Percentiles rank a stretch among this genome's conserved stretches.
Conservation (phyloP, 2,113 vertebrate species). For the Mustela nigripes region DNA sequence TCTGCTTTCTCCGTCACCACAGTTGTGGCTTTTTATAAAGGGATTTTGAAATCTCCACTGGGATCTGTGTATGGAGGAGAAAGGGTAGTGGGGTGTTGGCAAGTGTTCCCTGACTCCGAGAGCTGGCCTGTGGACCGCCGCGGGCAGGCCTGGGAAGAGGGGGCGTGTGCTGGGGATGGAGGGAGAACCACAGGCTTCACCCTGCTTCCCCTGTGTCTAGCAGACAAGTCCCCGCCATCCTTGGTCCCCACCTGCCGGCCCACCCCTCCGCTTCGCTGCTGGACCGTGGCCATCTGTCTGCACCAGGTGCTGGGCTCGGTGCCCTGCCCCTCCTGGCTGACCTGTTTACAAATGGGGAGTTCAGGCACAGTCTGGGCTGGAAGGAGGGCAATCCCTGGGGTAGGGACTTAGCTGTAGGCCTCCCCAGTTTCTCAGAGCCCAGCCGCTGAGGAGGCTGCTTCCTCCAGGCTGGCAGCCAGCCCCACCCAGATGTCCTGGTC, state of each 20-base stretch:
- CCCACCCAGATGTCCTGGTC: neutral
- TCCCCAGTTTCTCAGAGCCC: neutral
- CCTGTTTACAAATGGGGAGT: neutral
- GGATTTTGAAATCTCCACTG: neutral
- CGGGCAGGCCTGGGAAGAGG: neutral
- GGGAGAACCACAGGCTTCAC: neutral
- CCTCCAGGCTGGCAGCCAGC: neutral
- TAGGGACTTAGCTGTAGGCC: neutral
- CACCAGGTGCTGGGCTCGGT: neutral
- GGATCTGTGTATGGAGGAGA: neutral
- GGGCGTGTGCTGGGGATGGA: neutral
- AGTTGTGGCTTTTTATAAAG: neutral
- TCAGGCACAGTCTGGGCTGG: rapidly evolving
- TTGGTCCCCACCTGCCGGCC: rapidly evolving
- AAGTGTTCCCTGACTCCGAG: neutral
- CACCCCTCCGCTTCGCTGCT: rapidly evolving
- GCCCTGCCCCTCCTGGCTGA: neutral
- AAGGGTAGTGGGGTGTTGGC: neutral
- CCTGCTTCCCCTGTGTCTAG: neutral
- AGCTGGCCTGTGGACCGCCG: neutral
- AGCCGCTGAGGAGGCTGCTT: neutral
- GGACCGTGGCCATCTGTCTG: neutral
- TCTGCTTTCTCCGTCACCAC: neutral
- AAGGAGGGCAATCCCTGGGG: neutral
- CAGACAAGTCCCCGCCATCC: neutral